Conservation (phyloP, 2,888 invertebrate species). For the Cremastobaeus sp. region DNA sequence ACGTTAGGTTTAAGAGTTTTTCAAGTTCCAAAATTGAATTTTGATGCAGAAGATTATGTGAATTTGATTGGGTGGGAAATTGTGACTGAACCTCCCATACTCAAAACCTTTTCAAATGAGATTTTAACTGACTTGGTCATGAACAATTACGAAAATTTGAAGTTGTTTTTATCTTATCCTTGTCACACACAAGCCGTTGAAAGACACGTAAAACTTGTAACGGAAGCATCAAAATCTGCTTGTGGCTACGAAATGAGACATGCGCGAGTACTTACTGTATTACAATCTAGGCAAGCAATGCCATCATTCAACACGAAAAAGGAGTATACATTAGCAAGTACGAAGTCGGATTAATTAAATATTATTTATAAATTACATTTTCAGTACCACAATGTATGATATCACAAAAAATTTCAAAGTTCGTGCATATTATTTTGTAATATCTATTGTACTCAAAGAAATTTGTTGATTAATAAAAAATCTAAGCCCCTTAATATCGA, state of each 20-base stretch:
- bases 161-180: background rate
- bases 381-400: no score
- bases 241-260: background rate
- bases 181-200: background rate
- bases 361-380: no score
- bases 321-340: no score
- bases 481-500: no score
- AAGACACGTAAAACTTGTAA: background rate
- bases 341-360: no score
- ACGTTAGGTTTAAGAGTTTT: background rate
- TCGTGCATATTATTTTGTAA: no score
- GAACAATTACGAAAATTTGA: background rate
- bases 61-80: background rate
- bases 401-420: no score
- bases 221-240: background rate
- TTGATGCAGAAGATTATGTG: background rate
- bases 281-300: background rate
- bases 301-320: background rate
- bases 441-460: no score
- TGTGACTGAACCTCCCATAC: background rate
- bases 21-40: slow-evolving; percentile 4
- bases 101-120: background rate
- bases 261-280: background rate
- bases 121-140: background rate
- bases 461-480: no score